A percentile compares a stretch with the other conserved stretches of the same genome.
Evolutionary conservation across 1,140 invertebrate genomes (phyloP).

Genomic region (Drosophila kohkoa): DNA sequence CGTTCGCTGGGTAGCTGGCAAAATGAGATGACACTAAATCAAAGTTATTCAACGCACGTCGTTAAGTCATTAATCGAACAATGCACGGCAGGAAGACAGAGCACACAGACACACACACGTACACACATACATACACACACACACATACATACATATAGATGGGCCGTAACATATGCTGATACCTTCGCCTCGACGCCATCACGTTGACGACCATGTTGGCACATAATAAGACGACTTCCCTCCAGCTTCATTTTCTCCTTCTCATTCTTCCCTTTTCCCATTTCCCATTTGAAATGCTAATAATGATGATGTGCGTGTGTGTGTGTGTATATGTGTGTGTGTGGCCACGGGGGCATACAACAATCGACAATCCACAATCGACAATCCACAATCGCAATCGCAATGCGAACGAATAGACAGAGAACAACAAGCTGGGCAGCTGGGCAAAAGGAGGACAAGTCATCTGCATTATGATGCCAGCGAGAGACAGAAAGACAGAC

Average conservation of each 20-base stretch:
- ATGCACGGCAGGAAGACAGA: constrained; percentile 70
- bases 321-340: neutral
- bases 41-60: constrained; percentile 82
- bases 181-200: constrained; percentile 62
- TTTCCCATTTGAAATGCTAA: constrained; percentile 24
- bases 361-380: constrained; percentile 22
- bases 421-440: constrained; percentile 1
- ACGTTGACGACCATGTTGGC: constrained; percentile 77
- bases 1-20: constrained; percentile 49
- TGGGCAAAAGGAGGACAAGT: constrained; percentile 8
- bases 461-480: constrained; percentile 25
- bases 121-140: constrained; percentile 3
- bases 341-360: constrained; percentile 44
- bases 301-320: constrained; percentile 35
- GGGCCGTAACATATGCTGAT: constrained; percentile 73
- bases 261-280: neutral
- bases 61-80: constrained; percentile 84
- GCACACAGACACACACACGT: constrained; percentile 7
- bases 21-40: constrained; percentile 82
- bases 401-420: constrained; percentile 10
- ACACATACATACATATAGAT: constrained; percentile 16
- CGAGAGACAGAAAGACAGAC: neutral
- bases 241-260: neutral
- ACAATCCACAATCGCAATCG: constrained; percentile 31
- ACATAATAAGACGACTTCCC: constrained; percentile 63